Percentiles rank a stretch among this genome's conserved stretches.
Evolutionary conservation across 2,113 vertebrate species (phyloP).

Genomic region (Rhabdornis inornatus): DNA sequence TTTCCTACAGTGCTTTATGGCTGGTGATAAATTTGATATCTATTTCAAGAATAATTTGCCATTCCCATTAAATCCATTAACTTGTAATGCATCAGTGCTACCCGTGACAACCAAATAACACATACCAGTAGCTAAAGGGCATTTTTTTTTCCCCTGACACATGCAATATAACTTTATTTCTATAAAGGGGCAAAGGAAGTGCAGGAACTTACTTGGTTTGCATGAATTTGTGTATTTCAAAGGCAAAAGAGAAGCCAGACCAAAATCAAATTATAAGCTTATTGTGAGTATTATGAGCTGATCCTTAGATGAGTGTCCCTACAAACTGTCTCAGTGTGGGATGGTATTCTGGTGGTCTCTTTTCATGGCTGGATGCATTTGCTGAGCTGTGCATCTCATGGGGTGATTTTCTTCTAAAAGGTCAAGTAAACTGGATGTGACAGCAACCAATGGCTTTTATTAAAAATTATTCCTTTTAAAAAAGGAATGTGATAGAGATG

Average conservation of each 20-base stretch:
- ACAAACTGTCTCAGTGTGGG: rapidly evolving
- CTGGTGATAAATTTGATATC: neutral
- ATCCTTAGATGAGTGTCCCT: neutral
- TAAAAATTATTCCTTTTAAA: neutral
- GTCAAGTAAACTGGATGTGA: neutral
- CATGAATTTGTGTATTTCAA: neutral
- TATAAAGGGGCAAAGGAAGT: neutral
- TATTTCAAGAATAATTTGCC: neutral
- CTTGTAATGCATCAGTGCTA: neutral
- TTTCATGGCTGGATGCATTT: neutral
- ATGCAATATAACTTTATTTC: neutral
- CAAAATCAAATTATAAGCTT: neutral
- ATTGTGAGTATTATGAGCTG: neutral
- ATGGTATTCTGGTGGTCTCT: neutral
- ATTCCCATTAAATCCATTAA: neutral
- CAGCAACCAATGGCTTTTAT: neutral
- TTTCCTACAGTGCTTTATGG: neutral
- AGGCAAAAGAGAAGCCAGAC: neutral
- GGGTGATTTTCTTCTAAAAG: neutral
- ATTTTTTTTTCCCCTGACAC: neutral
- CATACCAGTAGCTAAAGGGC: neutral
- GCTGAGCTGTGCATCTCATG: neutral
- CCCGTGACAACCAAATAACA: neutral
- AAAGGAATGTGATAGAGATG: neutral
- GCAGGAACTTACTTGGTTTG: neutral